Conservation (phyloP, 2,113 vertebrate genomes). For the Numida meleagris region DNA sequence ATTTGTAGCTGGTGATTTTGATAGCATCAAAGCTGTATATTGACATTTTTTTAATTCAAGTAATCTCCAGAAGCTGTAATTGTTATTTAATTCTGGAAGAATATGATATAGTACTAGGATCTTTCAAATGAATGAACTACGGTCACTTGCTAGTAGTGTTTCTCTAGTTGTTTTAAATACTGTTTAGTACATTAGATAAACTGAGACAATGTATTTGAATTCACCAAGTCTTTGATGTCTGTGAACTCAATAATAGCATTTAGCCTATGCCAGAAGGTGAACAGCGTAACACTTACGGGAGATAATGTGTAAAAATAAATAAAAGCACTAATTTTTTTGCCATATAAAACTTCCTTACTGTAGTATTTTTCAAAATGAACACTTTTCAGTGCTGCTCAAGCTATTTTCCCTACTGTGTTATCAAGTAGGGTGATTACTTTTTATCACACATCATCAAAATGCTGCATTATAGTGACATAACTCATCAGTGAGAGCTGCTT, state of each 20-base stretch:
- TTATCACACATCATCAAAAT: constrained; percentile 50
- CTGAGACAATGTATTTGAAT: not conserved
- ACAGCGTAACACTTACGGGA: not conserved
- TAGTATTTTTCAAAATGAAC: constrained; percentile 4
- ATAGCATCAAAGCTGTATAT: no score
- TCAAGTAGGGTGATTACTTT: constrained; percentile 12
- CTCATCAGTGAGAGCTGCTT: not conserved
- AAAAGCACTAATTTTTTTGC: not conserved
- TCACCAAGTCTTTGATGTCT: not conserved
- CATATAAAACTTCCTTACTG: not conserved
- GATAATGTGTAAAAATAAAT: constrained; percentile 44
- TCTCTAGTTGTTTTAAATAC: not conserved
- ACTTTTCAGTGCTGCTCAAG: not conserved
- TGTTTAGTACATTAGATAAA: not conserved
- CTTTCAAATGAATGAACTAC: not conserved
- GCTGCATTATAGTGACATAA: not conserved
- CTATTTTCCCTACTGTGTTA: not conserved
- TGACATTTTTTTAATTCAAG: not conserved
- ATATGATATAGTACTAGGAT: not conserved
- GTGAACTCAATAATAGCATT: constrained; percentile 19
- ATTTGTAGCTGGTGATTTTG: not conserved
- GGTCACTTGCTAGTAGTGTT: not conserved
- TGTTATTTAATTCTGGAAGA: not conserved
- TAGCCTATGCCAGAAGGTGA: constrained; percentile 29
- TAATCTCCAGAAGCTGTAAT: not conserved